phyloP scores from a whole-genome alignment of 2,888 invertebrate species.

The Pedicia rivosa region DNA sequence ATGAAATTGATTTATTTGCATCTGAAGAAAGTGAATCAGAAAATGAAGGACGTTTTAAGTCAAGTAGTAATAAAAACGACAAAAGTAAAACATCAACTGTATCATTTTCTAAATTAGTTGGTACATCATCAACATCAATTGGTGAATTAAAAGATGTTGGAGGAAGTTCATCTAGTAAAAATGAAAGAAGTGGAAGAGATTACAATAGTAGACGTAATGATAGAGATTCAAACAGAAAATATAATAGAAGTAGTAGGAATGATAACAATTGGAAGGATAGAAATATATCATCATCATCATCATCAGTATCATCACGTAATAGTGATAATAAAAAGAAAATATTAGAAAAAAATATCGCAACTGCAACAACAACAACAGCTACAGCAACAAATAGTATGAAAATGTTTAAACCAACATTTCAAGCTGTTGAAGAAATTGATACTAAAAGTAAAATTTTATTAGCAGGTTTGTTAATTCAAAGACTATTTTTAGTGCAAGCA shows the following conservation, averaged over 20 bases:
- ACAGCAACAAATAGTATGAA: slow-evolving; percentile 2
- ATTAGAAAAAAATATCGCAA: neutral
- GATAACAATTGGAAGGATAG: slow-evolving; percentile 1
- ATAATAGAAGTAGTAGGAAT: slow-evolving; percentile 6
- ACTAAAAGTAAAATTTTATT: slow-evolving; percentile 7
- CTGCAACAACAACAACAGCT: neutral
- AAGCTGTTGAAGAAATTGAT: slow-evolving; percentile 10
- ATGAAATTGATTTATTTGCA: slow-evolving; percentile 15
- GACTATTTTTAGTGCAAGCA: neutral
- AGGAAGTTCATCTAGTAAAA: slow-evolving; percentile 5
- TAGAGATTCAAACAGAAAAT: slow-evolving; percentile 4
- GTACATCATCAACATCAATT: slow-evolving; percentile 8
- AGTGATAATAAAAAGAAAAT: slow-evolving; percentile 2
- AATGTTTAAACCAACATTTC: slow-evolving; percentile 15
- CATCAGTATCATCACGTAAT: slow-evolving; percentile 1
- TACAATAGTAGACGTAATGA: slow-evolving; percentile 7
- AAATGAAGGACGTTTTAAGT: slow-evolving; percentile 16
- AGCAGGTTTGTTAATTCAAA: neutral
- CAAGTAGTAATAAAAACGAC: slow-evolving; percentile 11
- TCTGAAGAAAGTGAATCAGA: slow-evolving; percentile 17
- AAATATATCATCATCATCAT: too few species aligned
- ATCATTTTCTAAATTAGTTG: slow-evolving; percentile 14
- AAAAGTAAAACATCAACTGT: slow-evolving; percentile 10
- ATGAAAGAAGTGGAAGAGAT: slow-evolving; percentile 3
- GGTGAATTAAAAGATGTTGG: slow-evolving; percentile 12